Conservation (phyloP, 2,797 vertebrate species). For the Heteromormyrus szaboi region DNA sequence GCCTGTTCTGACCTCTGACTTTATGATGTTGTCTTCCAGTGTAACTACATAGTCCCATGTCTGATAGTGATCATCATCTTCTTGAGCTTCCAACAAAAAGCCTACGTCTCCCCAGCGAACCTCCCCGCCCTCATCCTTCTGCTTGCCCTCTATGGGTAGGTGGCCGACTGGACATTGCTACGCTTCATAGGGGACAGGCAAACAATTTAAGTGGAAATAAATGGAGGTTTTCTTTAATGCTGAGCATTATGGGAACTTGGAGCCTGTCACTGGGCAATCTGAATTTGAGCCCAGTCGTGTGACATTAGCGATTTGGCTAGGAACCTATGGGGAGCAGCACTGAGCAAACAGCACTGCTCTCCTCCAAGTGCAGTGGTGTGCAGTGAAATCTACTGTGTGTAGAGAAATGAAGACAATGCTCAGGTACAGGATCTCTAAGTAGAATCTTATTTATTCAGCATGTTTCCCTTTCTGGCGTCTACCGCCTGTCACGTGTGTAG, state of each 20-base stretch:
- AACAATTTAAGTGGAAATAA: background rate
- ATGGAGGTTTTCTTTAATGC: background rate
- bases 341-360: background rate
- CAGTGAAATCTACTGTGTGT: background rate
- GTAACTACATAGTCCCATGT: constrained; percentile 88
- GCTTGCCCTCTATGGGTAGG: constrained; percentile 78
- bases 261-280: background rate
- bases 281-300: background rate
- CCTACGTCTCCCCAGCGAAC: constrained; percentile 87
- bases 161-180: background rate
- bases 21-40: constrained; percentile 54
- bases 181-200: background rate
- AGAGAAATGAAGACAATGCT: background rate
- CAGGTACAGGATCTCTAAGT: background rate
- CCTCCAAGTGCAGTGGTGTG: background rate
- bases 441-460: background rate
- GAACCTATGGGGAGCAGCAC: background rate
- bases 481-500: background rate
- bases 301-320: background rate
- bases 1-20: background rate
- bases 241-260: background rate
- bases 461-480: background rate
- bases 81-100: constrained; percentile 92
- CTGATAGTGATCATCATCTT: constrained; percentile 86
- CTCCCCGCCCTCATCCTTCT: constrained; percentile 85